A percentile compares a stretch with the other conserved stretches of the same genome.
Evolutionary conservation across 1,140 invertebrate genomes (phyloP).

Genomic region (Bombus fervidus): DNA sequence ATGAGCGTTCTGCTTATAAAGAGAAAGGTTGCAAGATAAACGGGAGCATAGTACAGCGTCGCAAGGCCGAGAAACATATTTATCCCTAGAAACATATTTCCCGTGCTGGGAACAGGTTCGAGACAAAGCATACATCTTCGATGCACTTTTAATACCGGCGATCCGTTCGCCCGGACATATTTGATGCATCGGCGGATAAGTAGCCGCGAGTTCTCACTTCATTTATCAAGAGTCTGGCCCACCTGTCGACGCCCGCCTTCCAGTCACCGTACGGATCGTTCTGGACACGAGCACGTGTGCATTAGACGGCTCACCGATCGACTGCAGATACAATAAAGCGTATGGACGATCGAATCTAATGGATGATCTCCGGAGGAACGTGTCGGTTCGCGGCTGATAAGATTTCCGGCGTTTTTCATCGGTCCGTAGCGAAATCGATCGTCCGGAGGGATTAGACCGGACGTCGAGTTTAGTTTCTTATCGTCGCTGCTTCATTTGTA

Average conservation of each 20-base stretch:
- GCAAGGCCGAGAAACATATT: background rate
- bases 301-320: conserved; percentile 55
- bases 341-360: conserved; percentile 60
- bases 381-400: conserved; percentile 54
- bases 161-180: conserved; percentile 67
- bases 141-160: conserved; percentile 62
- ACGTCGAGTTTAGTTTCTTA: conserved; percentile 5
- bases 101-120: background rate
- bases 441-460: conserved; percentile 27
- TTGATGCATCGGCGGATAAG: conserved; percentile 76
- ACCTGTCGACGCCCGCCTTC: conserved; percentile 66
- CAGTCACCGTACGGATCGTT: conserved; percentile 52
- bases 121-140: conserved; percentile 46
- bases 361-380: conserved; percentile 57
- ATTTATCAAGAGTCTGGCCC: conserved; percentile 73
- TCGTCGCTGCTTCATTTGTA: background rate
- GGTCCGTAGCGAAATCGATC: conserved; percentile 27
- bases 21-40: background rate
- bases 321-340: conserved; percentile 16
- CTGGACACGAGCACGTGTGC: conserved; percentile 49
- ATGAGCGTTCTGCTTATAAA: background rate
- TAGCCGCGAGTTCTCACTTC: conserved; percentile 76
- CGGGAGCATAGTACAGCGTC: background rate
- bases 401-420: conserved; percentile 57
- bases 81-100: conserved; percentile 6